Evolutionary conservation across 2,113 vertebrate genomes (phyloP).

Genomic region (Pantherophis guttatus): DNA sequence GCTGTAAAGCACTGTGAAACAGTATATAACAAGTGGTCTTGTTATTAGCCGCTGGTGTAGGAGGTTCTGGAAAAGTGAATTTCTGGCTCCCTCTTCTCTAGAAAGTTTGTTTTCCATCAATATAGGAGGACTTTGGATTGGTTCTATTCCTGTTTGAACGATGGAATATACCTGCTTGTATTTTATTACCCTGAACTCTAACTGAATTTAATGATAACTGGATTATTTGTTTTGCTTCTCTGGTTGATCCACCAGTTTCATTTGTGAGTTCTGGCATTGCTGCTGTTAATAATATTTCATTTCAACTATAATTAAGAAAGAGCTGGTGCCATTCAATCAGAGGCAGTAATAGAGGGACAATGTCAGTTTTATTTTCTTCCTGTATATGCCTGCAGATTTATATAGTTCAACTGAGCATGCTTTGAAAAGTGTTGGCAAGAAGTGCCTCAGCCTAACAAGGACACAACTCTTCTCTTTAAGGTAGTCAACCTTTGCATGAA

Average conservation of each 20-base stretch:
- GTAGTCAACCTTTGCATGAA: not conserved
- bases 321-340: not conserved
- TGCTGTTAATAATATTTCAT: not conserved
- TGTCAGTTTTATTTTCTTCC: not conserved
- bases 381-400: not conserved
- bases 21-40: not conserved
- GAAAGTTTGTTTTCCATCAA: not conserved
- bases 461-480: not conserved
- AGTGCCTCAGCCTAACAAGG: not conserved
- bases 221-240: not conserved
- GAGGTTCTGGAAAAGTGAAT: not conserved
- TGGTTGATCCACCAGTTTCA: not conserved
- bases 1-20: too few species aligned
- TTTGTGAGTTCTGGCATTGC: not conserved
- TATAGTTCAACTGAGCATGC: not conserved
- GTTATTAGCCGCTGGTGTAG: not conserved
- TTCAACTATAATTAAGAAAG: not conserved
- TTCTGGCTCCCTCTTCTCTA: not conserved
- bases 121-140: not conserved
- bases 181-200: not conserved
- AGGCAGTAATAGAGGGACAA: not conserved
- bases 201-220: not conserved
- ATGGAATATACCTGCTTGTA: not conserved
- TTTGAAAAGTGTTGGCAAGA: not conserved
- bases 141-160: not conserved